A percentile compares a stretch with the other conserved stretches of the same genome.
Conservation (phyloP, 2,888 invertebrate species). For the Acleris emargana region DNA sequence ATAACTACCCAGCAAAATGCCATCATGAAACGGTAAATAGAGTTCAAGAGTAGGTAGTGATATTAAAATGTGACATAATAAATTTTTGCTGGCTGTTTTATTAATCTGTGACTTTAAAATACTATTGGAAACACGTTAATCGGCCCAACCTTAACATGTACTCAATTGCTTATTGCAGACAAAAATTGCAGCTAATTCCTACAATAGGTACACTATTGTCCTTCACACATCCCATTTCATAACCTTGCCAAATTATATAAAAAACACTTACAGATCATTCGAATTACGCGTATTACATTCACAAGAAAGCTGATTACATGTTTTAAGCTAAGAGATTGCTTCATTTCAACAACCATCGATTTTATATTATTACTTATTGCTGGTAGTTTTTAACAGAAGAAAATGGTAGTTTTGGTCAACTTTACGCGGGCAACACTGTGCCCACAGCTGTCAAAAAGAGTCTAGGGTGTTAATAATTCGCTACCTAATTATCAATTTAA, state of each 20-base stretch:
- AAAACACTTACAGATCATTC: slow-evolving; percentile 63
- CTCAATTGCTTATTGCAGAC: neutral
- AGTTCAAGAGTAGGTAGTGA: no score
- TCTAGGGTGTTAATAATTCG: slow-evolving; percentile 19
- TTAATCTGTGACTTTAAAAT: no score
- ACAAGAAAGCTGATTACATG: slow-evolving; percentile 74
- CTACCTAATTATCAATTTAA: slow-evolving; percentile 31
- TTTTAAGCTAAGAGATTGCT: slow-evolving; percentile 73
- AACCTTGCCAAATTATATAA: slow-evolving; percentile 12
- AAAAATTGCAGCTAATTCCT: neutral
- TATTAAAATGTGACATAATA: no score
- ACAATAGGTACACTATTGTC: neutral
- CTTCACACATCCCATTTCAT: neutral
- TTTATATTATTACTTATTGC: slow-evolving; percentile 47
- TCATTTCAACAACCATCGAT: slow-evolving; percentile 67
- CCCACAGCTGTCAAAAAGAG: slow-evolving; percentile 19
- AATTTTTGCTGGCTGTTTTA: no score
- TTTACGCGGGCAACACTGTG: slow-evolving; percentile 56
- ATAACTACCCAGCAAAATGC: no score
- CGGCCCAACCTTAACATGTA: no score
- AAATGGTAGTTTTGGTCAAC: slow-evolving; percentile 51
- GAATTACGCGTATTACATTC: slow-evolving; percentile 61
- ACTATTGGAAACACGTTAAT: no score
- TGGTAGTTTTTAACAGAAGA: slow-evolving; percentile 46
- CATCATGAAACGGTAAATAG: no score